Conservation (phyloP, 2,113 vertebrate species). For the Calonectris borealis region DNA sequence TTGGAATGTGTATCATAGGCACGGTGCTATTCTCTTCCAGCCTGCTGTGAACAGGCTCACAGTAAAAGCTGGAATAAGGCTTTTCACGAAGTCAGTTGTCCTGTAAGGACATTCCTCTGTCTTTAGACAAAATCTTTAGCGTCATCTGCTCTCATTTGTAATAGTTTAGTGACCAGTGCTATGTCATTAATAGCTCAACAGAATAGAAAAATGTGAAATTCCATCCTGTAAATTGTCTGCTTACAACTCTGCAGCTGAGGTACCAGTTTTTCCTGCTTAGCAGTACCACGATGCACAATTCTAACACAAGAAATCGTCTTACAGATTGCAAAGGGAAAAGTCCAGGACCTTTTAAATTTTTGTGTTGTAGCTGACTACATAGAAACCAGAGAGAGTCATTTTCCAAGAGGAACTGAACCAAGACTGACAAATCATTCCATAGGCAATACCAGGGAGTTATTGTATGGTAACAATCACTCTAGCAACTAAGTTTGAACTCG, state of each 20-base stretch:
- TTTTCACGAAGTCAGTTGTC: not conserved
- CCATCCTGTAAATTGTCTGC: not conserved
- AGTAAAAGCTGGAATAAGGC: not conserved
- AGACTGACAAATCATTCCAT: not conserved
- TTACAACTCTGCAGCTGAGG: not conserved
- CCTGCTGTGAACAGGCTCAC: not conserved
- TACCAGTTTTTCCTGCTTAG: not conserved
- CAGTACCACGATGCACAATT: not conserved
- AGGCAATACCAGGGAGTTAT: not conserved
- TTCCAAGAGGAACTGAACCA: not conserved
- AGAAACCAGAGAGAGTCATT: not conserved
- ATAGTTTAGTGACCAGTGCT: not conserved
- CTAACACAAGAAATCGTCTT: not conserved
- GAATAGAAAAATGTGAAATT: slow-evolving; percentile 22
- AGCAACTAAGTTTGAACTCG: not conserved
- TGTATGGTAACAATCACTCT: not conserved
- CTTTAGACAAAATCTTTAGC: not conserved
- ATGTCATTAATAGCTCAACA: not conserved
- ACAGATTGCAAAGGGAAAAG: not conserved
- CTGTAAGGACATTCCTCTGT: not conserved
- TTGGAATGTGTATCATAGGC: not conserved
- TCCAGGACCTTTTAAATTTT: not conserved
- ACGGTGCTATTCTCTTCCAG: not conserved
- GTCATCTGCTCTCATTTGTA: not conserved
- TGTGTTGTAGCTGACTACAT: not conserved